Conservation (phyloP, 2,113 vertebrate genomes). For the Prionailurus bengalensis region DNA sequence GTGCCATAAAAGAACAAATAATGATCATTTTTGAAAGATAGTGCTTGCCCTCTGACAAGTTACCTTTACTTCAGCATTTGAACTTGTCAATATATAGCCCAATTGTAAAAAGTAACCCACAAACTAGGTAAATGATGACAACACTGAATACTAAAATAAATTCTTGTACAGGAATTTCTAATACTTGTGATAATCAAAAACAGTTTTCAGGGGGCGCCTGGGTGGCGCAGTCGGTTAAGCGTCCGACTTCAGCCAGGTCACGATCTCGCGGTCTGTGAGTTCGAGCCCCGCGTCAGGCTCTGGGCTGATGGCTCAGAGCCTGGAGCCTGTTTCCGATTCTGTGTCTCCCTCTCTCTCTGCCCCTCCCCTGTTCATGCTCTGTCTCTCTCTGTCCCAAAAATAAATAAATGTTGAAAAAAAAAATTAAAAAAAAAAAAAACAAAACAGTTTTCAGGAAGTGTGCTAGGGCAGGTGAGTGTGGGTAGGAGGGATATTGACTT, state of each 20-base stretch:
- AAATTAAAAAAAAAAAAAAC: too few relatives aligned
- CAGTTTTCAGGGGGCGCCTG: not conserved
- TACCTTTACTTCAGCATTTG: constrained; percentile 21
- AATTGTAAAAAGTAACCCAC: constrained; percentile 62
- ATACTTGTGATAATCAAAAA: not conserved
- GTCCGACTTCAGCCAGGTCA: too few relatives aligned
- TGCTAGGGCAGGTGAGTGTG: not conserved
- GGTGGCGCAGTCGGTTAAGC: too few relatives aligned
- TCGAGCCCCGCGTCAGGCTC: too few relatives aligned
- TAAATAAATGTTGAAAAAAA: too few relatives aligned
- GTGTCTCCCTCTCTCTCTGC: too few relatives aligned
- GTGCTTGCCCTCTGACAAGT: not conserved
- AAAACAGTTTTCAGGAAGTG: constrained; percentile 36
- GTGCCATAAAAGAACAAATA: not conserved
- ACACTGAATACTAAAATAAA: constrained; percentile 41
- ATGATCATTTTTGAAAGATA: not conserved
- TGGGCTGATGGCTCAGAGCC: too few relatives aligned
- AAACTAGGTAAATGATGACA: not conserved
- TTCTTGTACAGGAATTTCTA: not conserved
- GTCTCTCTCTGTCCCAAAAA: too few relatives aligned
- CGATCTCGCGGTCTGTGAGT: too few relatives aligned
- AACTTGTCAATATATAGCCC: not conserved
- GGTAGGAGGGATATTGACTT: not conserved
- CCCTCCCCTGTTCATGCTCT: too few relatives aligned
- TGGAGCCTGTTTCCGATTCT: too few relatives aligned